Conservation (phyloP, 2,113 vertebrate genomes). For the Trematocara macrostoma region DNA sequence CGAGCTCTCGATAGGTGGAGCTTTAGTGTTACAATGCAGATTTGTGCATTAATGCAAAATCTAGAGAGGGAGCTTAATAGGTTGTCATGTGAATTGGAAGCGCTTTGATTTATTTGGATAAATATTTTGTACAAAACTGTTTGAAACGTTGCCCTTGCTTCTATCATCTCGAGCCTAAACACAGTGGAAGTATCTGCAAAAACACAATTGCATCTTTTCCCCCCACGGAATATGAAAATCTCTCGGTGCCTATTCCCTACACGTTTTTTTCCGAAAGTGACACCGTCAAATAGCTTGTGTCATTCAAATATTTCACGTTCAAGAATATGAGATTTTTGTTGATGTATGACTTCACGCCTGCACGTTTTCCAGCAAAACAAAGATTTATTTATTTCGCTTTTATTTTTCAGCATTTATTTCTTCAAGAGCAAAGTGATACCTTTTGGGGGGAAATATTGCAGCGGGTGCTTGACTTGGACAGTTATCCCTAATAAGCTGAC, state of each 20-base stretch:
- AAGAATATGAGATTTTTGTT: not conserved
- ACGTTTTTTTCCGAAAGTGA: not conserved
- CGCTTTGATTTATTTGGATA: slow-evolving; percentile 21
- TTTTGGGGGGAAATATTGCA: not conserved
- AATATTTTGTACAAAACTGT: not conserved
- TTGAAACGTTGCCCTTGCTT: not conserved
- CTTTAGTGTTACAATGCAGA: slow-evolving; percentile 50
- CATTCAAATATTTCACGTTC: not conserved
- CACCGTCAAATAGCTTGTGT: not conserved
- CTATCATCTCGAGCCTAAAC: not conserved
- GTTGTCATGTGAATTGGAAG: slow-evolving; percentile 21
- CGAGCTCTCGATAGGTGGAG: slow-evolving; percentile 33
- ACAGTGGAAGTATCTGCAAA: not conserved
- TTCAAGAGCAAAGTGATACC: not conserved
- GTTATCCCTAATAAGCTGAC: not conserved
- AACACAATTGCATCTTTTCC: not conserved
- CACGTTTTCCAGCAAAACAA: not conserved
- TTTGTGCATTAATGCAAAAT: slow-evolving; percentile 50
- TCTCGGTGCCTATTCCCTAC: not conserved
- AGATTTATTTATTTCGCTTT: not conserved
- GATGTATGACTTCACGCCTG: not conserved
- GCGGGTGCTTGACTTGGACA: not conserved
- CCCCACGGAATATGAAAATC: not conserved
- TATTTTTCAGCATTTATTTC: not conserved
- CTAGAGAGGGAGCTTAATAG: slow-evolving; percentile 15